Evolutionary conservation across 2,888 invertebrate genomes (phyloP).

Genomic region (Brachypalpus laphriformis): DNA sequence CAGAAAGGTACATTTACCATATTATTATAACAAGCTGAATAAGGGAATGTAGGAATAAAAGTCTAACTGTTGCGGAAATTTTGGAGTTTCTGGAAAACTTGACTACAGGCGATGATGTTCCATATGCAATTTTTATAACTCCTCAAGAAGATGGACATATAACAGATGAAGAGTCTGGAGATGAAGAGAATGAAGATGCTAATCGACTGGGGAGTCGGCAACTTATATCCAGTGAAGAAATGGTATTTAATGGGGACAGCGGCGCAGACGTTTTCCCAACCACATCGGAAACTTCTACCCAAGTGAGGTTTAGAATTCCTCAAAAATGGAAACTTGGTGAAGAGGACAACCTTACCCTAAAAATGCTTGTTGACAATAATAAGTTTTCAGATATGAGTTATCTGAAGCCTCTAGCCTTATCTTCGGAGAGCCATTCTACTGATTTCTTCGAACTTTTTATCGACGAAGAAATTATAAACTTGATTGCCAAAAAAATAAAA

Average conservation of each 20-base stretch:
- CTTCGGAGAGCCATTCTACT: too few relatives aligned
- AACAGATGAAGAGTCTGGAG: conserved; percentile 1
- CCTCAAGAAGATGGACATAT: background rate
- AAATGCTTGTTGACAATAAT: too few relatives aligned
- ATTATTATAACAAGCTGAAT: background rate
- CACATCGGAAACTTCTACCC: background rate
- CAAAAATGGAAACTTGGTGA: background rate
- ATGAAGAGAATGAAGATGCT: conserved; percentile 63
- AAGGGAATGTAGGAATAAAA: background rate
- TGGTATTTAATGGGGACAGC: background rate
- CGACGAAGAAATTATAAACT: too few relatives aligned
- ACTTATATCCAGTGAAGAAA: conserved; percentile 52
- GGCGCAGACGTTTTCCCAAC: background rate
- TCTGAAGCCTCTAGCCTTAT: too few relatives aligned
- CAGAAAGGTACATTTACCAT: background rate
- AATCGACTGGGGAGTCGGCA: conserved; percentile 76
- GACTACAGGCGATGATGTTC: background rate
- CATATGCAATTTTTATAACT: background rate
- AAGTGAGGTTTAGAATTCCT: background rate
- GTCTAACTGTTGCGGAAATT: background rate
- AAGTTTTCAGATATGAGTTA: too few relatives aligned
- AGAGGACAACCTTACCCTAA: too few relatives aligned
- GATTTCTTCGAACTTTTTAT: too few relatives aligned
- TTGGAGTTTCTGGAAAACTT: background rate
- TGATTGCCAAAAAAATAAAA: too few relatives aligned